Conservation (phyloP, 2,113 vertebrate species). For the Mobula birostris region DNA sequence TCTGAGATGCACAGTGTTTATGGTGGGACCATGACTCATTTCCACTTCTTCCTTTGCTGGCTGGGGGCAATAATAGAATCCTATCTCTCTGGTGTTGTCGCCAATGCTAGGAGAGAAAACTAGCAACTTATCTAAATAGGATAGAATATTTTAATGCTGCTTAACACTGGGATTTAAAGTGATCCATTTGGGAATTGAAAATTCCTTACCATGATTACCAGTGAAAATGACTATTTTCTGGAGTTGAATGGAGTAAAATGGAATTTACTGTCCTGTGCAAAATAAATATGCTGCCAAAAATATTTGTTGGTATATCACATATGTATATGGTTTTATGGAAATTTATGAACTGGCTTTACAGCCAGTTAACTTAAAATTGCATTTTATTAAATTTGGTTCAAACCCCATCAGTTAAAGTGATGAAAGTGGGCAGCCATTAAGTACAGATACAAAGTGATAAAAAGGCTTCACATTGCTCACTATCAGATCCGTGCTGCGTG, state of each 20-base stretch:
- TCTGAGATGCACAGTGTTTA: not conserved
- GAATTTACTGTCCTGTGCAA: not conserved
- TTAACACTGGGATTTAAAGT: not conserved
- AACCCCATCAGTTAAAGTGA: not conserved
- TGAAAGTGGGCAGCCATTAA: not conserved
- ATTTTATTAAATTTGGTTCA: not conserved
- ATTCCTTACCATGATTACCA: not conserved
- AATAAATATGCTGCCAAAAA: not conserved
- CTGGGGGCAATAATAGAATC: conserved; percentile 43
- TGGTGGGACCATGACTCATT: not conserved
- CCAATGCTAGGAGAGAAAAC: not conserved
- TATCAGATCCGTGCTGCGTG: too few species aligned
- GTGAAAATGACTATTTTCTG: not conserved
- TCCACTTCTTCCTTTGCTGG: not conserved
- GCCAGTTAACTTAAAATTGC: not conserved
- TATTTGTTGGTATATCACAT: not conserved
- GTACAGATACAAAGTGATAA: not conserved
- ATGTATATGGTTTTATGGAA: not conserved
- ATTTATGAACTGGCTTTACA: too few species aligned
- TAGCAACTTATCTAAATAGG: not conserved
- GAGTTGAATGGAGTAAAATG: not conserved
- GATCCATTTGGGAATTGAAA: not conserved
- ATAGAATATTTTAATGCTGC: not conserved
- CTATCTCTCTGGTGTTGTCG: conserved; percentile 34
- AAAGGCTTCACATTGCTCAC: not conserved